Evolutionary conservation across 2,113 vertebrate genomes (phyloP).

Genomic region (Dasypus novemcinctus): DNA sequence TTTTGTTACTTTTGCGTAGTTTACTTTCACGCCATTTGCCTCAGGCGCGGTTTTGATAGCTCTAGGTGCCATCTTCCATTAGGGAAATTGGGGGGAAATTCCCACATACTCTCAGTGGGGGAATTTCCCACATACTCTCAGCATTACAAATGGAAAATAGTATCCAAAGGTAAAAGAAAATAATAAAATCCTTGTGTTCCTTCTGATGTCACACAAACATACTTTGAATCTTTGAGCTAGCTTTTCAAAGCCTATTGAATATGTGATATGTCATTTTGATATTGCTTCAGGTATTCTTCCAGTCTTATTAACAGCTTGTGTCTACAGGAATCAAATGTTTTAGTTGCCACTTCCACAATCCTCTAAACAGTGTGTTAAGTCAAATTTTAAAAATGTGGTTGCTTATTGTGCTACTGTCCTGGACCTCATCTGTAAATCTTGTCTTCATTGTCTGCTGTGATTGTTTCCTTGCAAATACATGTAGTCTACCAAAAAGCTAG

Average conservation of each 20-base stretch:
- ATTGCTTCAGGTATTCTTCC: slow-evolving; percentile 24
- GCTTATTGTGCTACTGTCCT: slow-evolving; percentile 42
- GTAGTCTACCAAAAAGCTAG: slow-evolving; percentile 16
- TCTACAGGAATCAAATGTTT: slow-evolving; percentile 10
- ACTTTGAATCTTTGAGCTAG: slow-evolving; percentile 9
- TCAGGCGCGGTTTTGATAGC: too few relatives aligned
- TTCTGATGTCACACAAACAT: slow-evolving; percentile 2
- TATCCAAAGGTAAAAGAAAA: slow-evolving; percentile 50
- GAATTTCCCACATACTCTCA: too few relatives aligned
- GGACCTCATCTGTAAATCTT: slow-evolving; percentile 23
- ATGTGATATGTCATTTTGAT: slow-evolving; percentile 18
- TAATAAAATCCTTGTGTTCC: neutral
- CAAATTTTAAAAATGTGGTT: slow-evolving; percentile 49
- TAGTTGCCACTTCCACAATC: slow-evolving; percentile 34
- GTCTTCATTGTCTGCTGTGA: slow-evolving; percentile 45
- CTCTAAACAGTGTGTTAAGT: slow-evolving; percentile 39
- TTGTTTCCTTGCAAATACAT: slow-evolving; percentile 50
- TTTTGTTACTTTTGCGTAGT: too few relatives aligned
- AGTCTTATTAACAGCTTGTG: neutral
- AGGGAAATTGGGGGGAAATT: too few relatives aligned
- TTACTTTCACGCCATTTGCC: too few relatives aligned
- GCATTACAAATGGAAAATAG: slow-evolving; percentile 52
- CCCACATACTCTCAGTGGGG: too few relatives aligned
- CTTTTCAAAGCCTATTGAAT: slow-evolving; percentile 47
- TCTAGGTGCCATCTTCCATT: too few relatives aligned